These are phyloP conservation scores for Fulmarus glacialis DNA, from an alignment of 2,113 vertebrate genomes.

Conservation along the genomic window DNA sequence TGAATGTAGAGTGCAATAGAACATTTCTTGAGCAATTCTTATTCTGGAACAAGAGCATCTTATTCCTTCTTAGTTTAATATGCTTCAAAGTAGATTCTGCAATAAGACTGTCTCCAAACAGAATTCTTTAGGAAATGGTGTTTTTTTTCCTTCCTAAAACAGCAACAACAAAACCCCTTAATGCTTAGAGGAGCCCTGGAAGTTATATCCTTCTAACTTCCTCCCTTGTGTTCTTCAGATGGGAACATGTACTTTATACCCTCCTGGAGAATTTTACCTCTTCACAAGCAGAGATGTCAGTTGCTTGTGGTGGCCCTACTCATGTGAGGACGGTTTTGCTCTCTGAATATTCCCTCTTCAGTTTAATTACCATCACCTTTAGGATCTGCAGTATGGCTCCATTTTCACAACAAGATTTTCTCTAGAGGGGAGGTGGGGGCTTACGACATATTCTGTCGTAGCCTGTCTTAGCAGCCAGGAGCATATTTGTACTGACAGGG, in stretches of 20 bases:
- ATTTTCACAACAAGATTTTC: too few species aligned
- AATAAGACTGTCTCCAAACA: background rate
- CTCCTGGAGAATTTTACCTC: background rate
- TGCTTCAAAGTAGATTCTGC: background rate
- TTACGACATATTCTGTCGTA: too few species aligned
- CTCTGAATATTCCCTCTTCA: too few species aligned
- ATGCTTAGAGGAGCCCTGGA: background rate
- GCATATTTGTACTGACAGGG: too few species aligned
- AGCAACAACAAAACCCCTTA: background rate
- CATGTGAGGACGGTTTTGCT: too few species aligned
- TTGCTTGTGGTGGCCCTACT: too few species aligned
- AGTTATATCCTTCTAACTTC: background rate
- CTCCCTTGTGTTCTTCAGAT: background rate
- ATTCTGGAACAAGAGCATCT: background rate
- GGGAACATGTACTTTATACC: background rate
- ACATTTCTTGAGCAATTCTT: background rate
- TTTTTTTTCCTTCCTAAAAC: background rate
- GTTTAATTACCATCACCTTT: too few species aligned
- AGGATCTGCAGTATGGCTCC: too few species aligned
- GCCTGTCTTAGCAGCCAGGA: too few species aligned
- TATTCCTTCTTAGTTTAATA: conserved; percentile 23
- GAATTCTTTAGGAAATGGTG: background rate
- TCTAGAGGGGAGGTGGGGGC: too few species aligned
- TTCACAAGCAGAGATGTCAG: background rate
- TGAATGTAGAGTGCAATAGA: background rate